Conservation (phyloP, 2,113 vertebrate species). For the Tauraco erythrolophus region DNA sequence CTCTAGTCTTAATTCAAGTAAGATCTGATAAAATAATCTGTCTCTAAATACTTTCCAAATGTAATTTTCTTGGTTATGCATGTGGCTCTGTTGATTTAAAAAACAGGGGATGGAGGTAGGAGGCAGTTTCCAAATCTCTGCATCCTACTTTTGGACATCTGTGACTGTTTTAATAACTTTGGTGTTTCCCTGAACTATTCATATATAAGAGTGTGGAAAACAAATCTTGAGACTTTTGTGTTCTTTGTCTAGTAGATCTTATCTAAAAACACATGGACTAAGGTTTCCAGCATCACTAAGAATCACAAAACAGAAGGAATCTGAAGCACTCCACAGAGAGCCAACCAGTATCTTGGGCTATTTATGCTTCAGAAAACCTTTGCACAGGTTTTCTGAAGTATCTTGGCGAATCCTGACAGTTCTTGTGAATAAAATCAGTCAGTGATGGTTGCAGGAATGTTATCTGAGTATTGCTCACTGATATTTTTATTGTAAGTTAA, state of each 20-base stretch:
- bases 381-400: neutral
- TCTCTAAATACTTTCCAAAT: constrained; percentile 29
- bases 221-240: neutral
- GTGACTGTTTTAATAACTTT: neutral
- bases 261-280: neutral
- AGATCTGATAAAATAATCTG: constrained; percentile 30
- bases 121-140: constrained; percentile 7
- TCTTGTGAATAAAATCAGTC: neutral
- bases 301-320: neutral
- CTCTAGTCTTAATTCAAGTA: neutral
- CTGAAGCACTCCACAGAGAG: neutral
- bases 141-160: neutral
- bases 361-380: too few relatives aligned
- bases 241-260: neutral
- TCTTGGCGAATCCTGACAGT: neutral
- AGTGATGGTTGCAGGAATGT: neutral
- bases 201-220: neutral
- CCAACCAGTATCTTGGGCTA: neutral
- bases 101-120: neutral
- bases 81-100: constrained; percentile 20
- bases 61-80: neutral
- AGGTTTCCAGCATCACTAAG: neutral
- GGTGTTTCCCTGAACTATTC: neutral
- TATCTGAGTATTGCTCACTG: neutral
- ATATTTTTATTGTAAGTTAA: neutral